Percentiles rank a stretch among this genome's conserved stretches.
Evolutionary conservation across 2,888 invertebrate genomes (phyloP).

Genomic region (Scaptomyza tumidula): DNA sequence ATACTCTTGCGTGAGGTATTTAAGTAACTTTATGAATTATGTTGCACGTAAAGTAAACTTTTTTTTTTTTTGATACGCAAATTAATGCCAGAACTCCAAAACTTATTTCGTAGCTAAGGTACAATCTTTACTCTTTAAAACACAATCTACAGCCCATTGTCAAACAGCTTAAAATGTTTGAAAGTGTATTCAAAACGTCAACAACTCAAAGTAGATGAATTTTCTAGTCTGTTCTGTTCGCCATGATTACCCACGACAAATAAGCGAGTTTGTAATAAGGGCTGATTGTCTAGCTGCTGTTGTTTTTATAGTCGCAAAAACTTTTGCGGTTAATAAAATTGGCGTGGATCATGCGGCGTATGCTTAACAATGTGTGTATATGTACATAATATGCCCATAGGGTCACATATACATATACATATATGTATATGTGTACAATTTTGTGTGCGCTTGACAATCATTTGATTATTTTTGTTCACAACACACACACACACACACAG

Average conservation of each 20-base stretch:
- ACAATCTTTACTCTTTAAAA: background rate
- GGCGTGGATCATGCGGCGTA: conserved; percentile 32
- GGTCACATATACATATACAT: conserved; percentile 47
- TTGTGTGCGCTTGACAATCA: conserved; percentile 67
- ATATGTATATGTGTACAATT: conserved; percentile 1
- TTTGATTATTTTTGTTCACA: conserved; percentile 50
- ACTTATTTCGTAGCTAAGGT: background rate
- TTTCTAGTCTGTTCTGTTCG: conserved; percentile 10
- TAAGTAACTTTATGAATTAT: background rate
- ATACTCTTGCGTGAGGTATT: background rate
- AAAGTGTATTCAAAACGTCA: background rate
- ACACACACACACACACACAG: background rate
- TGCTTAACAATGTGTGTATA: conserved; percentile 22
- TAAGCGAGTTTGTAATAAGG: conserved; percentile 15
- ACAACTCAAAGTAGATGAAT: background rate
- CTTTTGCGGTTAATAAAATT: conserved; percentile 69
- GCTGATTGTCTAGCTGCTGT: conserved; percentile 9
- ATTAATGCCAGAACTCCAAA: background rate
- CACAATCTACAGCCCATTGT: background rate
- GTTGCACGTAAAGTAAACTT: background rate
- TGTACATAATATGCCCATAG: conserved; percentile 54
- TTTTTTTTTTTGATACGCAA: too few relatives aligned
- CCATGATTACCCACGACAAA: conserved; percentile 51
- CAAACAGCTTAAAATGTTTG: background rate
- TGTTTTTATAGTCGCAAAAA: conserved; percentile 22